Conservation (phyloP, 2,113 vertebrate species). For the Mixornis gularis region DNA sequence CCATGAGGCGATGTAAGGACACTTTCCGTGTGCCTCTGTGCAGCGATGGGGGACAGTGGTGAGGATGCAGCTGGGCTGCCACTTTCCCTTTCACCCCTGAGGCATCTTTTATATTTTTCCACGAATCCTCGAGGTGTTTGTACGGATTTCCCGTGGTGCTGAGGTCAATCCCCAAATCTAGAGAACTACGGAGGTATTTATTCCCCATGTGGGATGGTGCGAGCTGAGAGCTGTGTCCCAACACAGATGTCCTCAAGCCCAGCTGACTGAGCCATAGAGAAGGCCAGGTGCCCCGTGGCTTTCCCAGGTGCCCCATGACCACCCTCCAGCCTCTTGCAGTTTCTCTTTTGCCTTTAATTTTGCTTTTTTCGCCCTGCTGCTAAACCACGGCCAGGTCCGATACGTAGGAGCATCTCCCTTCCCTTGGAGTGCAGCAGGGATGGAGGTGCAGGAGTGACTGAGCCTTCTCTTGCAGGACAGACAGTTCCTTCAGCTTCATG, state of each 20-base stretch:
- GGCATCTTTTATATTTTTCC: not conserved
- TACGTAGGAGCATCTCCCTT: not conserved
- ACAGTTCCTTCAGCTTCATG: slow-evolving; percentile 99
- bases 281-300: not conserved
- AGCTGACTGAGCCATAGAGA: not conserved
- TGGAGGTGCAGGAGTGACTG: not conserved
- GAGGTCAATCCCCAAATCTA: not conserved
- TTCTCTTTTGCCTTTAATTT: not conserved
- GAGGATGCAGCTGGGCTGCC: not conserved
- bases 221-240: fast-evolving
- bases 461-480: slow-evolving; percentile 76
- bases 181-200: not conserved
- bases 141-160: not conserved
- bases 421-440: not conserved
- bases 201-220: fast-evolving
- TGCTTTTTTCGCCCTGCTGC: not conserved
- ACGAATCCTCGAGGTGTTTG: fast-evolving
- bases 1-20: fast-evolving
- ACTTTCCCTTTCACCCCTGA: not conserved
- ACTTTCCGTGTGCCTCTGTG: fast-evolving
- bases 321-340: not conserved
- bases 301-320: not conserved
- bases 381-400: not conserved
- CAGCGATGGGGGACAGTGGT: fast-evolving
- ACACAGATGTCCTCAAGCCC: not conserved